A percentile compares a stretch with the other conserved stretches of the same genome.
These are phyloP conservation scores for Ariopsis seemanni DNA, from an alignment of 2,113 vertebrate genomes.

Conservation along the genomic window DNA sequence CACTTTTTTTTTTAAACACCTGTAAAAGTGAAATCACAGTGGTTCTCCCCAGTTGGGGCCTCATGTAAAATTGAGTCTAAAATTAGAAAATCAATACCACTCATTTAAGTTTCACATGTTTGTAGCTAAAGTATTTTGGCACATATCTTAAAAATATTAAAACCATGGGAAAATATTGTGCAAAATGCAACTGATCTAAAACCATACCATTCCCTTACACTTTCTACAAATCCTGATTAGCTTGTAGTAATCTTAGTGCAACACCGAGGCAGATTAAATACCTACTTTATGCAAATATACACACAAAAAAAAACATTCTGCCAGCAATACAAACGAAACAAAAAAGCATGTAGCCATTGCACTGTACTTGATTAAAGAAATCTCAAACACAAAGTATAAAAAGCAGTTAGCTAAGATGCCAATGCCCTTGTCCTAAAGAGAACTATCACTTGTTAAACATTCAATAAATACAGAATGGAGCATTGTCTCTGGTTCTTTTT, in stretches of 20 bases:
- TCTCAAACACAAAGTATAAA: constrained; percentile 14
- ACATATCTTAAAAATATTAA: constrained; percentile 19
- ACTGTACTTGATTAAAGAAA: constrained; percentile 26
- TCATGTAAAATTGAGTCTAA: constrained; percentile 43
- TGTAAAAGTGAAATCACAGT: constrained; percentile 54
- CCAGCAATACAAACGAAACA: constrained; percentile 39
- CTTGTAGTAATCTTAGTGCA: constrained; percentile 52
- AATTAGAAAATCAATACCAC: constrained; percentile 44
- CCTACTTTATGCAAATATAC: constrained; percentile 38
- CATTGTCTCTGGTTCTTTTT: background rate
- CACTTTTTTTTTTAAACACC: constrained; percentile 14
- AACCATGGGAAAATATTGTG: constrained; percentile 51
- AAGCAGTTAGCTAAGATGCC: constrained; percentile 12
- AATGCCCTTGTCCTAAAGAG: constrained; percentile 2
- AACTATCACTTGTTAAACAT: constrained; percentile 22
- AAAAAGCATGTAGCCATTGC: constrained; percentile 35
- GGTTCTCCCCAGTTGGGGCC: constrained; percentile 38
- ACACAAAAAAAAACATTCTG: background rate
- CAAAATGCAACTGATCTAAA: constrained; percentile 51
- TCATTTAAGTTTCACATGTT: constrained; percentile 6
- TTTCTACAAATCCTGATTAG: constrained; percentile 40
- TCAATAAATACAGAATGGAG: background rate
- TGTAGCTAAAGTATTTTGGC: constrained; percentile 37
- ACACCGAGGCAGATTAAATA: constrained; percentile 49
- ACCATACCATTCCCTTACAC: constrained; percentile 18